A percentile compares a stretch with the other conserved stretches of the same genome.
These are phyloP conservation scores for Triplophysa siluroides DNA, from an alignment of 2,113 vertebrate species.

Conservation along the genomic window DNA sequence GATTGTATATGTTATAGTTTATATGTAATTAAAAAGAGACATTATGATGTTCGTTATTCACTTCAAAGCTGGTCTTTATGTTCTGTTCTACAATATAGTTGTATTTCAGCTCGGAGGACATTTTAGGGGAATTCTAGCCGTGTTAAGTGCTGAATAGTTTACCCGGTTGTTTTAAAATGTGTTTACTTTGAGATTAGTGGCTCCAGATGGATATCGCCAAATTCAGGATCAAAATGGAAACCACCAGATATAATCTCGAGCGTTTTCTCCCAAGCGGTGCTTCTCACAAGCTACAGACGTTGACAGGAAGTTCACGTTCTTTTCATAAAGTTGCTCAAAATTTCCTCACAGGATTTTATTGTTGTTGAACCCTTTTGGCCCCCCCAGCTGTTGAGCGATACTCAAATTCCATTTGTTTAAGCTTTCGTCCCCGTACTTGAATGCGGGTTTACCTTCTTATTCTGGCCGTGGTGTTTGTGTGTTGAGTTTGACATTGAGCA, in stretches of 20 bases:
- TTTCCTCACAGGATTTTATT: slow-evolving; percentile 44
- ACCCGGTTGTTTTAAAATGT: slow-evolving; percentile 29
- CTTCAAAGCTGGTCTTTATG: too few species aligned
- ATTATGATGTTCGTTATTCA: background rate
- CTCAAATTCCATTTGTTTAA: slow-evolving; percentile 44
- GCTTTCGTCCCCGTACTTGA: slow-evolving; percentile 3
- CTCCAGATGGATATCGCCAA: slow-evolving; percentile 38
- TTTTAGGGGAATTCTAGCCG: slow-evolving; percentile 16
- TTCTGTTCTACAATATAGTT: background rate
- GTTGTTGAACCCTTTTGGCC: slow-evolving; percentile 38
- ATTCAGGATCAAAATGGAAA: slow-evolving; percentile 34
- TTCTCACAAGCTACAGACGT: slow-evolving; percentile 11
- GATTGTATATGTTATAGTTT: too few species aligned
- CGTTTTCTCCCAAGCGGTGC: background rate
- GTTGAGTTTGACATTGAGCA: slow-evolving; percentile 47
- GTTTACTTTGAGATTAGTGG: slow-evolving; percentile 38
- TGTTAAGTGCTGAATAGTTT: slow-evolving; percentile 2
- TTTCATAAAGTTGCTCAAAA: slow-evolving; percentile 38
- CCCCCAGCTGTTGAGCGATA: slow-evolving; percentile 43
- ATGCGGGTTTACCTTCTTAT: background rate
- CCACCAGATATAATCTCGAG: slow-evolving; percentile 37
- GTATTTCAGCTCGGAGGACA: background rate
- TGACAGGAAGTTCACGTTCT: slow-evolving; percentile 46
- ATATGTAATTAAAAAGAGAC: too few species aligned
- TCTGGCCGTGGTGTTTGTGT: slow-evolving; percentile 9